Conservation (phyloP, 2,113 vertebrate genomes). For the Myiagra hebetior region DNA sequence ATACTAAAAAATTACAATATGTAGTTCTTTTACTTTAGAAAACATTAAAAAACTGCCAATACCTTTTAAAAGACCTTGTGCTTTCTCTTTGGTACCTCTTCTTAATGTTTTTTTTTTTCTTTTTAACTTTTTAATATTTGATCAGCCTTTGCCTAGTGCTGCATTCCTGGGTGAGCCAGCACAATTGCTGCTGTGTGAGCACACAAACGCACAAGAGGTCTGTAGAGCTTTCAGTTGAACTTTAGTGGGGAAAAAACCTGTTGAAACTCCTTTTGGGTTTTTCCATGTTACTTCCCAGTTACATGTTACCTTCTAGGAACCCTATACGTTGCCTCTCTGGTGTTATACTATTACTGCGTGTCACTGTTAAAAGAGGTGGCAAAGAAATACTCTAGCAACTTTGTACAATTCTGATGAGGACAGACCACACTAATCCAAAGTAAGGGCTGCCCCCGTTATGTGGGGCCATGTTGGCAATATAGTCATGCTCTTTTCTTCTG, state of each 20-base stretch:
- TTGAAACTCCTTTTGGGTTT: not conserved
- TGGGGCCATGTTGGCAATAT: not conserved
- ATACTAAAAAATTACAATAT: not conserved
- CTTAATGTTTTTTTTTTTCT: not conserved
- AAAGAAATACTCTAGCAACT: not conserved
- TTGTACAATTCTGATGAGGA: not conserved
- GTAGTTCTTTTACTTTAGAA: not conserved
- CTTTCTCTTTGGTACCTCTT: not conserved
- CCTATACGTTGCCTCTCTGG: not conserved
- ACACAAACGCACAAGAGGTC: not conserved
- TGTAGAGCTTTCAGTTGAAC: not conserved
- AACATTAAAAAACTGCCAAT: not conserved
- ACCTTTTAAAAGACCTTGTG: not conserved
- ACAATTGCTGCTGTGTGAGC: not conserved
- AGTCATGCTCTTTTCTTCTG: not conserved
- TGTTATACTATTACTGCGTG: not conserved
- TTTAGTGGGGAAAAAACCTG: not conserved
- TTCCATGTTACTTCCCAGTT: not conserved
- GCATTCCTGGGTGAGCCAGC: not conserved
- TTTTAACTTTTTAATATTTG: not conserved
- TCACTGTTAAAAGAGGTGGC: not conserved
- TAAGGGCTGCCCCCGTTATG: not conserved
- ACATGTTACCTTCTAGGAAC: not conserved
- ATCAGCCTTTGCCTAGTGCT: rapidly evolving
- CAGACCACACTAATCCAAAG: not conserved